phyloP scores from a whole-genome alignment of 2,797 vertebrate genomes.

The Lutjanus campechanus region DNA sequence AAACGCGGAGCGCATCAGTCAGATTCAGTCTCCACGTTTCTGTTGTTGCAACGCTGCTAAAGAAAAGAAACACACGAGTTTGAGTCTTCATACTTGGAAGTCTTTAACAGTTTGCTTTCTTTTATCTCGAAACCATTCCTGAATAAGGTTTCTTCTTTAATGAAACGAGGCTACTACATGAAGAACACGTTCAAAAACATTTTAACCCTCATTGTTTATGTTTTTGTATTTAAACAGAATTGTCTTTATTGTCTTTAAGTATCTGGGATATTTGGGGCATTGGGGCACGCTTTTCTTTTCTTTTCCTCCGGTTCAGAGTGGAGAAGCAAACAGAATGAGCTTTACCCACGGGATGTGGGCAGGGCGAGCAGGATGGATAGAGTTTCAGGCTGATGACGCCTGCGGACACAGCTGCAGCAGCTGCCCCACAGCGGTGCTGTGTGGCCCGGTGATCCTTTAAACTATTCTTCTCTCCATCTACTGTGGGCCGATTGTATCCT shows the following conservation, averaged over 20 bases:
- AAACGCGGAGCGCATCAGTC: conserved; percentile 68
- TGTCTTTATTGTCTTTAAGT: too few species aligned
- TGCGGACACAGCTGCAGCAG: conserved; percentile 78
- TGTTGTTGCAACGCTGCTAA: neutral
- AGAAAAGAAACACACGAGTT: conserved; percentile 18
- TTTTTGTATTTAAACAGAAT: neutral
- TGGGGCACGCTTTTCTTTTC: conserved; percentile 25
- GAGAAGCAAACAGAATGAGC: conserved; percentile 55
- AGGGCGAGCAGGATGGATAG: conserved; percentile 78
- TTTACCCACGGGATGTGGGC: conserved; percentile 79
- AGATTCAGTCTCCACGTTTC: neutral
- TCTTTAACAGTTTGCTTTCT: neutral
- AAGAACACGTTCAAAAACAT: neutral
- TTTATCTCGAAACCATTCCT: neutral
- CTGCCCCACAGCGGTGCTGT: conserved; percentile 47
- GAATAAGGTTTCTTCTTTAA: neutral
- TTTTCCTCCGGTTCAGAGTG: conserved; percentile 52
- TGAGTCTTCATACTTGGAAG: neutral
- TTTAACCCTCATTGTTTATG: neutral
- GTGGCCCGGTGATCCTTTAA: conserved; percentile 15
- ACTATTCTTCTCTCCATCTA: conserved; percentile 14
- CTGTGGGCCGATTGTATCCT: conserved; percentile 17
- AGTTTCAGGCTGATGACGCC: conserved; percentile 80
- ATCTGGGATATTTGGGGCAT: too few species aligned
- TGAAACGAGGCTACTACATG: too few species aligned